phyloP scores from a whole-genome alignment of 2,113 vertebrate species.

The Gavialis gangeticus region DNA sequence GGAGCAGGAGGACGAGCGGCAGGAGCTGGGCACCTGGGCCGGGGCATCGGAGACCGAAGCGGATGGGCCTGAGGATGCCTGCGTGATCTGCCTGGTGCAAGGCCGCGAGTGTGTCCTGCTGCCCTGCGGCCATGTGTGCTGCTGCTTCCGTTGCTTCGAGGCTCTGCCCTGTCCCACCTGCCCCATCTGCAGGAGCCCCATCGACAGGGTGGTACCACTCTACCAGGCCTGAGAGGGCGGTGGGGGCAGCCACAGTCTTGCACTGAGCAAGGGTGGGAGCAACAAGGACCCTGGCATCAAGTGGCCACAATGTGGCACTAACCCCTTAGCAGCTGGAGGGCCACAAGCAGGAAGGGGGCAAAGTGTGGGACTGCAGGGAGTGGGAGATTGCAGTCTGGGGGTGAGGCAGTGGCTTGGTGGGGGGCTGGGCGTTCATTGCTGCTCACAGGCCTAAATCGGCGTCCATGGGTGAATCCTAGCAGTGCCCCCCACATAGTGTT shows the following conservation, averaged over 20 bases:
- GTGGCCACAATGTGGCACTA: background rate
- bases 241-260: background rate
- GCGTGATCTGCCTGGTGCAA: conserved; percentile 83
- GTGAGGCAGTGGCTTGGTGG: background rate
- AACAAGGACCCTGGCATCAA: background rate
- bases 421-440: background rate
- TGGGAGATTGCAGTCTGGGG: background rate
- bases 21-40: conserved; percentile 47
- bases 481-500: background rate
- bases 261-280: background rate
- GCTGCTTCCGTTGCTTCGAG: conserved; percentile 87
- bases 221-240: conserved; percentile 68
- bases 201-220: conserved; percentile 86
- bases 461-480: background rate
- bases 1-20: conserved; percentile 69
- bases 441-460: too few relatives aligned
- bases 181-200: conserved; percentile 86
- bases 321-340: background rate
- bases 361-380: too few relatives aligned
- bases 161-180: conserved; percentile 81
- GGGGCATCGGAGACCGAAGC: background rate
- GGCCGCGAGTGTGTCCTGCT: conserved; percentile 85
- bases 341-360: background rate
- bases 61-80: conserved; percentile 15
- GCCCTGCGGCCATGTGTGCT: conserved; percentile 90